Evolutionary conservation across 2,888 invertebrate species (phyloP).

Genomic region (Oegoconia quadripuncta): DNA sequence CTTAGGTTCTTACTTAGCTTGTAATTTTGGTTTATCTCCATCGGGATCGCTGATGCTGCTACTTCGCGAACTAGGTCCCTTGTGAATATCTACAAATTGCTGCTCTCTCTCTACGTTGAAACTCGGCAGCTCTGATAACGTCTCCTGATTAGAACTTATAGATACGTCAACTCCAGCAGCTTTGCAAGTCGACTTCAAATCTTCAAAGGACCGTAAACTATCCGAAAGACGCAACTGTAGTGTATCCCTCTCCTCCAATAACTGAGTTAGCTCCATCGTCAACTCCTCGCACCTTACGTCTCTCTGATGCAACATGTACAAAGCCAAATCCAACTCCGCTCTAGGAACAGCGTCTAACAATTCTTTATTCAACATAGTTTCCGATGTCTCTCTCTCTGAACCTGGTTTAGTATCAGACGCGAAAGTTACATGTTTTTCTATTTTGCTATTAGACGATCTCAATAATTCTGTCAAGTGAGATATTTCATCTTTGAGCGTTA

Average conservation of each 20-base stretch:
- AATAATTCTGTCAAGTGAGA: conserved; percentile 47
- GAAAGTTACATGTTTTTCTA: conserved; percentile 70
- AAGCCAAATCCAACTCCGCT: conserved; percentile 87
- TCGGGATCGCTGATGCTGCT: conserved; percentile 66
- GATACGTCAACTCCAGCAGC: conserved; percentile 44
- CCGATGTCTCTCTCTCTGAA: conserved; percentile 25
- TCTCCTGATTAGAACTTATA: conserved; percentile 43
- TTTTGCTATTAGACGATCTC: conserved; percentile 48
- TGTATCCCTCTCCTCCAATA: conserved; percentile 91
- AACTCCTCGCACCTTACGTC: conserved; percentile 93
- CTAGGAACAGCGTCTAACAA: conserved; percentile 66
- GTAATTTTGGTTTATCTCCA: conserved; percentile 62
- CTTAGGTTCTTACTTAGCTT: conserved; percentile 59
- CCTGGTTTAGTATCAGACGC: conserved; percentile 63
- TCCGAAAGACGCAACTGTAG: conserved; percentile 90
- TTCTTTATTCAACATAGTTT: conserved; percentile 40
- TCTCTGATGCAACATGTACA: conserved; percentile 91
- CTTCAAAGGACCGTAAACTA: conserved; percentile 86
- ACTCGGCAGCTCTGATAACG: conserved; percentile 46
- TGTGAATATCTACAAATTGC: conserved; percentile 56
- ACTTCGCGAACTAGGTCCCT: conserved; percentile 56
- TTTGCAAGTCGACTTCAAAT: conserved; percentile 51
- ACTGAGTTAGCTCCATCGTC: conserved; percentile 88
- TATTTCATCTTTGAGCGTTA: conserved; percentile 84
- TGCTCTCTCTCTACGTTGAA: conserved; percentile 49